A percentile compares a stretch with the other conserved stretches of the same genome.
Evolutionary conservation across 2,113 vertebrate species (phyloP).

Genomic region (Saimiri boliviensis): DNA sequence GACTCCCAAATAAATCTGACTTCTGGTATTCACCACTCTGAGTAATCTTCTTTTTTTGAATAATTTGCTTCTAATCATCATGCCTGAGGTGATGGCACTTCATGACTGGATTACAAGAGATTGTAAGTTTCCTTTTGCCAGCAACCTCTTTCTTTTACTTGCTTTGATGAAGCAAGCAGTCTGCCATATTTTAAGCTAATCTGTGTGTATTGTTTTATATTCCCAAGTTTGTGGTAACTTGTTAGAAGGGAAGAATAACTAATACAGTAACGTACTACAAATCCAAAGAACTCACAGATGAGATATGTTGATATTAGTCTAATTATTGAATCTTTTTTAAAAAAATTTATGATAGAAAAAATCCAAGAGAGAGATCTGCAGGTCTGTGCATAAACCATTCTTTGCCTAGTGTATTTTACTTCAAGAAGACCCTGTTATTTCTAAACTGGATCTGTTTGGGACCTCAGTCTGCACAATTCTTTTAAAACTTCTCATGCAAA

Average conservation of each 20-base stretch:
- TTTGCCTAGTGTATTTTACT: not conserved
- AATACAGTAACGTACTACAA: not conserved
- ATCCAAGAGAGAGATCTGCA: not conserved
- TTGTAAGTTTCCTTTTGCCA: not conserved
- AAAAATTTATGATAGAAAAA: not conserved
- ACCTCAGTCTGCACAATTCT: not conserved
- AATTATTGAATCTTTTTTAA: not conserved
- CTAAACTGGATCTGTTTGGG: not conserved
- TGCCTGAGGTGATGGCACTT: not conserved
- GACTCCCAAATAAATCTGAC: not conserved
- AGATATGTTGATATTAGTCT: not conserved
- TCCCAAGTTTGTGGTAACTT: not conserved
- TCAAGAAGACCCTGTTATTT: not conserved
- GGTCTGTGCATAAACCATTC: not conserved
- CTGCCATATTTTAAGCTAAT: not conserved
- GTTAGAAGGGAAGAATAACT: not conserved
- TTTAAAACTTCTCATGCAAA: not conserved
- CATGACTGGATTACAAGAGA: not conserved
- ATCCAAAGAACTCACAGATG: not conserved
- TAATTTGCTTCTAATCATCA: conserved; percentile 17
- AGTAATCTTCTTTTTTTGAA: not conserved
- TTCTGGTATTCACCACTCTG: not conserved
- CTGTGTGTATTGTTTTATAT: not conserved
- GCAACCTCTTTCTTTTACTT: not conserved
- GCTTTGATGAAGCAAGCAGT: not conserved